A percentile compares a stretch with the other conserved stretches of the same genome.
Evolutionary conservation across 2,113 vertebrate genomes (phyloP).

Genomic region (Globicephala melas): DNA sequence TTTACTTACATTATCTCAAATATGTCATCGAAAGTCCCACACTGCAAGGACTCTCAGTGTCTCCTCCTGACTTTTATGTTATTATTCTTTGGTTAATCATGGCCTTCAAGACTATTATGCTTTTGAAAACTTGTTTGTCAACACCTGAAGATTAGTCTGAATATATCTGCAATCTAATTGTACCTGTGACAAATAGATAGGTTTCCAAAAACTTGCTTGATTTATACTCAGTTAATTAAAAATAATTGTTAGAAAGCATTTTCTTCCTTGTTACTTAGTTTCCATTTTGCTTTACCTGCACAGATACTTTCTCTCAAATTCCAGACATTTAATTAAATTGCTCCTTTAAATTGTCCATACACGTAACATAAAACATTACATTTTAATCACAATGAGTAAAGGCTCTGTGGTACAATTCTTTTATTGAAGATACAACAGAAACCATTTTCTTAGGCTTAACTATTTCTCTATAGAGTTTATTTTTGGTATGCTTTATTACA

Average conservation of each 20-base stretch:
- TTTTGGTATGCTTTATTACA: constrained; percentile 3
- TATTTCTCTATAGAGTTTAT: not conserved
- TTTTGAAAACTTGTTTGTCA: not conserved
- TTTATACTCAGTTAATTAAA: not conserved
- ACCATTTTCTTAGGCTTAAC: not conserved
- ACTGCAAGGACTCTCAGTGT: not conserved
- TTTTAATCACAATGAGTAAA: constrained; percentile 20
- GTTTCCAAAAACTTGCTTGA: not conserved
- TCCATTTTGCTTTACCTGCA: not conserved
- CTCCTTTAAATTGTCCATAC: not conserved
- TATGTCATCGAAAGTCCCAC: not conserved
- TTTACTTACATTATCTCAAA: constrained; percentile 44
- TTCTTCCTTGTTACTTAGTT: not conserved
- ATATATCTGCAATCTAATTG: not conserved
- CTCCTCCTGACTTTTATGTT: constrained; percentile 45
- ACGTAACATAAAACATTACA: not conserved
- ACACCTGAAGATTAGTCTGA: not conserved
- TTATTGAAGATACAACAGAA: not conserved
- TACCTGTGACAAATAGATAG: not conserved
- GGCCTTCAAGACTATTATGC: not conserved
- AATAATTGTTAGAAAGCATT: not conserved
- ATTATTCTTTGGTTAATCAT: not conserved
- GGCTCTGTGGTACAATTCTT: not conserved
- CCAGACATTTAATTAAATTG: not conserved
- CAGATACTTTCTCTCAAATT: not conserved